Base-by-base conservation (phyloP, 1,140 invertebrate genomes). In the Cephus cinctus region DNA sequence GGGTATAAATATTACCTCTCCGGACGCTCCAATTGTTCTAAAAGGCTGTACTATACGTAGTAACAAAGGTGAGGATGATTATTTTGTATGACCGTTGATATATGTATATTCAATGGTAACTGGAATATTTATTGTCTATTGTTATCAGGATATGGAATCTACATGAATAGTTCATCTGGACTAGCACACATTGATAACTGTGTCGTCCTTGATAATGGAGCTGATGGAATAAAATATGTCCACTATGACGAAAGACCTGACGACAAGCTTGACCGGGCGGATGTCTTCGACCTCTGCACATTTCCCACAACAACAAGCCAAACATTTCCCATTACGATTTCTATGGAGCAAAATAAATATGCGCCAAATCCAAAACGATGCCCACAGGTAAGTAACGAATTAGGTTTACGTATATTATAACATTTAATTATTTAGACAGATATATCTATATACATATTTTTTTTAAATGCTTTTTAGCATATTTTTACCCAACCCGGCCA, bases 1-100 rank as follows among this genome's bases (percentile, higher is more conserved):
- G 63, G 96, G 89, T 2, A 85, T 98, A 40, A 97, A 97, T 70
- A 80, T 96, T 38, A 94, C 93, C 0, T 81, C 83, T 45, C 87
- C 95, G 2, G 82, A 85, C 47, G 87, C 90, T n/a, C 86, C 88
- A 8, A 82, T 96, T 51, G 75, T 81, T 27, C 83, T 98, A 36
- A 82, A 84, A 40, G 89, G 94, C 65, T 89, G 87, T 43, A 89
- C 86, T 0, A 77, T 97, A 36, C 79, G 85, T 51, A 85, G 86
- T 60, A 96, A 95, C 76, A 86, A 86, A 82, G 86, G 86, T 87
- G 69, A 69, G 52, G n/a, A n/a, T n/a, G n/a, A n/a, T 36, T 21
- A 20, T 42, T 25, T n/a, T 22, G 12, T 35, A 41, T 5, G 16
- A 2, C n/a, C 16, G 16, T 34, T 15, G 14, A 49, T 20, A 31